Evolutionary conservation across 37 sponge, comb jelly and placozoan species (phyloP).

Genomic region (Aphrocallistes beatrix): DNA sequence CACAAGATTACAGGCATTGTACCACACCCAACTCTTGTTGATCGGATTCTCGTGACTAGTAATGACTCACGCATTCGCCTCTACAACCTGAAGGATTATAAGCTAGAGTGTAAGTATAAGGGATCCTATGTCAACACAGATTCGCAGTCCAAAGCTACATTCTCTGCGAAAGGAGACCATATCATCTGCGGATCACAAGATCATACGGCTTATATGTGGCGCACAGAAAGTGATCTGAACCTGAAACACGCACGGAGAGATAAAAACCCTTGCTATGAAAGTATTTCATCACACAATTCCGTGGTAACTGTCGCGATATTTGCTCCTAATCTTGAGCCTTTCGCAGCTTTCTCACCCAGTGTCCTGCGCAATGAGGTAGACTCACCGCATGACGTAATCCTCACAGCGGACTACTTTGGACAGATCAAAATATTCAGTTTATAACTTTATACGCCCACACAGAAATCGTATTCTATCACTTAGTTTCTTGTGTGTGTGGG

Average conservation of each 20-base stretch:
- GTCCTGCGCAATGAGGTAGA: constrained; percentile 71
- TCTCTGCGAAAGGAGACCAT: constrained; percentile 68
- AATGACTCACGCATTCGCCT: constrained; percentile 88
- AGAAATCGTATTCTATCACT: neutral
- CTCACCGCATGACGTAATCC: constrained; percentile 10
- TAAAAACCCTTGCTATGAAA: constrained; percentile 74
- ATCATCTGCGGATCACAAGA: constrained; percentile 91
- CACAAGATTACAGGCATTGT: constrained; percentile 83
- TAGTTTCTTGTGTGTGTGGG: neutral
- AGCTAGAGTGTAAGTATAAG: constrained; percentile 80
- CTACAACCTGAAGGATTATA: constrained; percentile 78
- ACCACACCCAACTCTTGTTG: constrained; percentile 56
- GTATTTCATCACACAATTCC: constrained; percentile 61
- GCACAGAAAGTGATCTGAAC: constrained; percentile 65
- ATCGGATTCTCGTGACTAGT: constrained; percentile 71
- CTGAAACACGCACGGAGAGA: constrained; percentile 65
- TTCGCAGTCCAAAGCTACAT: constrained; percentile 80
- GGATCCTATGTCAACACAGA: constrained; percentile 71
- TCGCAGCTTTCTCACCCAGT: constrained; percentile 53
- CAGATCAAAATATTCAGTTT: constrained; percentile 55
- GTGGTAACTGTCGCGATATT: constrained; percentile 77
- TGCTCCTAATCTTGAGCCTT: constrained; percentile 84
- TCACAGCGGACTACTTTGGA: constrained; percentile 83
- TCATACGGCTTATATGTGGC: constrained; percentile 71
- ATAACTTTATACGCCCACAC: neutral